These are phyloP conservation scores for Sebastiscus albofasciatus DNA, from an alignment of 2,797 vertebrate species.

Conservation along the genomic window DNA sequence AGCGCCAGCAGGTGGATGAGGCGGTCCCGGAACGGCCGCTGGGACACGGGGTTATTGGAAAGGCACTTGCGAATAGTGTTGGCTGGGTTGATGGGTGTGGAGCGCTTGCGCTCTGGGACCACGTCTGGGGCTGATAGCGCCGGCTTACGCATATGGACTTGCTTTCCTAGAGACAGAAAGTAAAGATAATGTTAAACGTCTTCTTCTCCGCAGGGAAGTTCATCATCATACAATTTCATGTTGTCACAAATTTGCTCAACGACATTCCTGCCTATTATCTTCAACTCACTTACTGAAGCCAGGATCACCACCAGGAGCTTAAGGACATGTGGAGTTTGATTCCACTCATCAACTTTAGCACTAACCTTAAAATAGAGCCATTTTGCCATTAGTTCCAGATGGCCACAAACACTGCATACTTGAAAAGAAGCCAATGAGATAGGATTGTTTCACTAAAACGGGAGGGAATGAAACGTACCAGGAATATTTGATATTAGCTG, in stretches of 20 bases:
- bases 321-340: neutral
- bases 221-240: neutral
- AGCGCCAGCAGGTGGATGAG: constrained; percentile 92
- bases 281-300: neutral
- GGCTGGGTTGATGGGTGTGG: constrained; percentile 91
- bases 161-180: constrained; percentile 81
- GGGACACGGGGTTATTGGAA: constrained; percentile 83
- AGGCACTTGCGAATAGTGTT: constrained; percentile 87
- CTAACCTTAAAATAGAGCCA: neutral
- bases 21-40: constrained; percentile 88
- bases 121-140: constrained; percentile 81
- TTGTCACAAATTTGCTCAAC: neutral
- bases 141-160: constrained; percentile 88
- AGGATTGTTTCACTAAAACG: neutral
- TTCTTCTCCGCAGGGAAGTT: neutral
- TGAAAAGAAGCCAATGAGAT: neutral
- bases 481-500: neutral
- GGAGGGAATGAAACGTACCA: neutral
- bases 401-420: neutral
- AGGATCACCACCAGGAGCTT: neutral
- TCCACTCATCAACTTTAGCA: neutral
- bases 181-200: neutral
- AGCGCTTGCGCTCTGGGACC: constrained; percentile 89
- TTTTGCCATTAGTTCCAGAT: neutral
- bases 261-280: neutral